These are phyloP conservation scores for Nettapus auritus DNA, from an alignment of 2,113 vertebrate species.

Conservation along the genomic window DNA sequence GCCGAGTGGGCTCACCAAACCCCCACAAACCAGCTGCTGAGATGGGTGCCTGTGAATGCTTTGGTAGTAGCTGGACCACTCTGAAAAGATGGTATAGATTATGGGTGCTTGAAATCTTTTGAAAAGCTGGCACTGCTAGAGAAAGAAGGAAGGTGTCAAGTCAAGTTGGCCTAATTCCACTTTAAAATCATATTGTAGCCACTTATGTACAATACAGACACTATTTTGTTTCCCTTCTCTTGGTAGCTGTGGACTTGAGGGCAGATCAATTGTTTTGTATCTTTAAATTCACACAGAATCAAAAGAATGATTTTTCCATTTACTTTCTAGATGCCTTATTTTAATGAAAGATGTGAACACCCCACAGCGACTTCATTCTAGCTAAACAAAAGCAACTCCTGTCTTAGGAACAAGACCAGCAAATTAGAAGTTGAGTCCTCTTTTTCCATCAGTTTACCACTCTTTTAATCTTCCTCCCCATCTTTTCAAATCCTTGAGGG, in stretches of 20 bases:
- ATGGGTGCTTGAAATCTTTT: not conserved
- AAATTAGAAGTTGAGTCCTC: conserved; percentile 14
- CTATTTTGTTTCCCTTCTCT: not conserved
- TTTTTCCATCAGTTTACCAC: not conserved
- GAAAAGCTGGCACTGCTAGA: not conserved
- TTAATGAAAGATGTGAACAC: not conserved
- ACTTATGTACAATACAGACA: not conserved
- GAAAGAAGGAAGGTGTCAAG: not conserved
- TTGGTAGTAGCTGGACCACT: not conserved
- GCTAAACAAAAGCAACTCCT: not conserved
- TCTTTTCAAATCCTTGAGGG: conserved; percentile 56
- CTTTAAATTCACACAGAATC: conserved; percentile 24
- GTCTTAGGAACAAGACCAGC: not conserved
- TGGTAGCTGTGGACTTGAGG: not conserved
- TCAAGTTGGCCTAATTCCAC: not conserved
- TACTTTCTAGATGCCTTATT: not conserved
- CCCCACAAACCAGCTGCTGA: not conserved
- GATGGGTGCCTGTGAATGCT: not conserved
- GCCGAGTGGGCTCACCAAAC: not conserved
- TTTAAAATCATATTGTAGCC: not conserved
- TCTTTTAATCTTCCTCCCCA: not conserved
- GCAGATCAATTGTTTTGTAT: not conserved
- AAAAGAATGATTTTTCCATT: not conserved
- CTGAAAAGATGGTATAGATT: not conserved
- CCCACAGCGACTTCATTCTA: not conserved